A percentile compares a stretch with the other conserved stretches of the same genome.
Evolutionary conservation across 2,113 vertebrate species (phyloP).

Genomic region (Delphinus delphis): DNA sequence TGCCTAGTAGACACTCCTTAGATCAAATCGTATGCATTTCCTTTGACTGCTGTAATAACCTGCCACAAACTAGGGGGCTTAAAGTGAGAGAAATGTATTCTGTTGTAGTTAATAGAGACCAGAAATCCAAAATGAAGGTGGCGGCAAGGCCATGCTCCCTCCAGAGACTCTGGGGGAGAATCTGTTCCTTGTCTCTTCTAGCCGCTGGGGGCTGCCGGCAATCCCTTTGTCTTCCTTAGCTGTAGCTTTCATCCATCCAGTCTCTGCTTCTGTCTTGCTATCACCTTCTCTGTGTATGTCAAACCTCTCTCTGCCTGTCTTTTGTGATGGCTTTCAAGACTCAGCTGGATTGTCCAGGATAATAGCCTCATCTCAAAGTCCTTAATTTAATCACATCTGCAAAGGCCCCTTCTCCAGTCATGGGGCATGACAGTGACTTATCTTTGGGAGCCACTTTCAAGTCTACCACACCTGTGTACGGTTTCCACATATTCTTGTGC

Average conservation of each 20-base stretch:
- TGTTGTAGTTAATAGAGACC: not conserved
- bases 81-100: not conserved
- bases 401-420: not conserved
- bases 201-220: not conserved
- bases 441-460: not conserved
- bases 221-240: not conserved
- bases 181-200: not conserved
- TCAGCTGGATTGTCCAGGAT: not conserved
- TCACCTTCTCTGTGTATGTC: not conserved
- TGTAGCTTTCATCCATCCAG: accelerated
- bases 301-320: not conserved
- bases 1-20: not conserved
- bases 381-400: not conserved
- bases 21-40: not conserved
- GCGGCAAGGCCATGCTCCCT: not conserved
- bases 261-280: not conserved
- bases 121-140: not conserved
- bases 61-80: not conserved
- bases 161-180: not conserved
- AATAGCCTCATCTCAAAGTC: not conserved
- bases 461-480: not conserved
- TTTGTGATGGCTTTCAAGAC: not conserved
- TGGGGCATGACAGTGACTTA: not conserved
- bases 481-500: not conserved
- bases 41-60: not conserved